These are phyloP conservation scores for Rhincodon typus DNA, from an alignment of 2,797 vertebrate species.

Conservation along the genomic window DNA sequence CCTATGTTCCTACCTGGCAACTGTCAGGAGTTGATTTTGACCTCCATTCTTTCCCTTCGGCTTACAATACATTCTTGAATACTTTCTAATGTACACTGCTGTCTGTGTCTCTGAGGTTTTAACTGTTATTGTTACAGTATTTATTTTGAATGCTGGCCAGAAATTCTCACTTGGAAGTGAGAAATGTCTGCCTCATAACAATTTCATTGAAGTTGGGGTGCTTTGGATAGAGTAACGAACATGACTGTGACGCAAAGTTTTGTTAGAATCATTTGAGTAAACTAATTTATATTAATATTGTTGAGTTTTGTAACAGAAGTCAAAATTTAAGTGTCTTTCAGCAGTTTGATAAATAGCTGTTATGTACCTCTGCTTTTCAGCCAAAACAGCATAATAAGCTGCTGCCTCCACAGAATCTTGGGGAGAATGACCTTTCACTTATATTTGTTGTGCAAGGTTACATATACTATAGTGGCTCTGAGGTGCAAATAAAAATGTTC, in stretches of 20 bases:
- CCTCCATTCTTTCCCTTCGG: background rate
- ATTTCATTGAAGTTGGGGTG: background rate
- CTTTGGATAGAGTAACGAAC: background rate
- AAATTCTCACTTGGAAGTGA: background rate
- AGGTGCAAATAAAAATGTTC: background rate
- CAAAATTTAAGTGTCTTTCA: background rate
- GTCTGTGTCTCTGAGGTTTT: background rate
- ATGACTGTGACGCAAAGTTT: background rate
- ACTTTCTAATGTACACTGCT: background rate
- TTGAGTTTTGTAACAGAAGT: background rate
- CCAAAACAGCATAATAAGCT: background rate
- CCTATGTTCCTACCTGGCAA: no score
- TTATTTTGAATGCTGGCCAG: background rate
- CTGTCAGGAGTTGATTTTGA: background rate
- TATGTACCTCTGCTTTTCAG: background rate
- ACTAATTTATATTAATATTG: background rate
- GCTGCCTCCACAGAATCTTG: background rate
- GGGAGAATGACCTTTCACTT: background rate
- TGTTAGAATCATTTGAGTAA: background rate
- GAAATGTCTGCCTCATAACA: background rate
- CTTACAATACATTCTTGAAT: background rate
- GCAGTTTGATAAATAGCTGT: no score
- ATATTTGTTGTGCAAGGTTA: background rate
- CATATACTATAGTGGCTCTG: background rate
- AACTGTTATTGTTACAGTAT: background rate